Evolutionary conservation across 2,888 invertebrate genomes (phyloP), one percentile per base, ranked within the genome.

Genomic region (Scotopteryx bipunctaria): DNA sequence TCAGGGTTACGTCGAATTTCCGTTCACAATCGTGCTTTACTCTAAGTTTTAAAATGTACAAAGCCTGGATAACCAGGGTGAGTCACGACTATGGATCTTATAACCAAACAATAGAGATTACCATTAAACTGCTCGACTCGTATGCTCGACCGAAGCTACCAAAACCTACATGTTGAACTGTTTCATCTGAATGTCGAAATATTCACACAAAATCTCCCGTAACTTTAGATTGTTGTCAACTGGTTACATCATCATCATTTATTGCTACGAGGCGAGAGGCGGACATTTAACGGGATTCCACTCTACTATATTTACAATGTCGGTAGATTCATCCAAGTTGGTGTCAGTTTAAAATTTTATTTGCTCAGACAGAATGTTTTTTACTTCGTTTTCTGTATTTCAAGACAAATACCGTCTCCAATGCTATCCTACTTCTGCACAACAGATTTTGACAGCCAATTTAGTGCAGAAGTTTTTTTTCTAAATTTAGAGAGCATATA

Each of bases 161-260:
- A 3, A 14, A 25, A n/a, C 21, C 33, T 43, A 23, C 16, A 31
- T 14, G 13, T 44, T 36, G 25, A 35, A 44, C 25, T 25, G 17
- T 25, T 35, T 44, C 43, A 35, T 44, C 13, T 35, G 43, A 23
- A 15, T 23, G 19, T 31, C 32, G 25, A 33, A 35, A n/a, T 27
- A 42, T 27, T 19, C 17, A 31, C 11, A 46, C 23, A 38, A 37
- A 46, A 38, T 23, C 16, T 46, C 37, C 11, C 31, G 37, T 46
- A 23, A 16, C 31, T 41, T 31, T 21, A 14, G 16, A 23, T 32
- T 15, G n/a, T 25, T 16, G 38, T 25, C 36, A 37, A 31, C 29
- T 45, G 13, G 36, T 31, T 32, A 32, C 23, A 46, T 38, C 9
- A 46, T 32, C 9, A 23, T 23, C 15, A 19, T 25, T 36, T 36